phyloP scores from a whole-genome alignment of 1,140 invertebrate species.

The Hypothenemus hampei region DNA sequence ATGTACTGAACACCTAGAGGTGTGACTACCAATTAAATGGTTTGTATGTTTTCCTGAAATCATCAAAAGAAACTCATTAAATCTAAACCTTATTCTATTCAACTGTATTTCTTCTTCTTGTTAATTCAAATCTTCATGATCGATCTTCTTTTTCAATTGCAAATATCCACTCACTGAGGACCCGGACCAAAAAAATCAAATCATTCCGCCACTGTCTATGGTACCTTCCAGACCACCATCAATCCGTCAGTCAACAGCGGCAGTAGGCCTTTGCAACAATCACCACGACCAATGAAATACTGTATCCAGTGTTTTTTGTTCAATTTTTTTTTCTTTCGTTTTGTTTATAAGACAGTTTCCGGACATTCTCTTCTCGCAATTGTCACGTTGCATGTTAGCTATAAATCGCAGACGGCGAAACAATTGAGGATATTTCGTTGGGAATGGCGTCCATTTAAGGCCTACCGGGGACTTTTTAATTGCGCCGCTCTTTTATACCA shows the following conservation, averaged over 20 bases:
- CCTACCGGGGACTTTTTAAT: slow-evolving; percentile 32
- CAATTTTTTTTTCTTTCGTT: slow-evolving; percentile 34
- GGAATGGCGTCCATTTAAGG: slow-evolving; percentile 33
- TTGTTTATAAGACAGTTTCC: slow-evolving; percentile 35
- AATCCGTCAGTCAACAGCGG: slow-evolving; percentile 36
- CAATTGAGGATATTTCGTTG: slow-evolving; percentile 37
- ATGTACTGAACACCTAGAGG: too few relatives aligned
- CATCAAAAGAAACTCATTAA: too few relatives aligned
- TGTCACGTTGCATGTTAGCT: slow-evolving; percentile 36
- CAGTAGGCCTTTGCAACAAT: slow-evolving; percentile 19
- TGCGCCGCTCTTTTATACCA: slow-evolving; percentile 20
- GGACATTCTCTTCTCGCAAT: slow-evolving; percentile 37
- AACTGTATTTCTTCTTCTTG: too few relatives aligned
- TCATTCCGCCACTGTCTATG: slow-evolving; percentile 11
- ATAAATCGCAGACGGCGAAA: slow-evolving; percentile 35
- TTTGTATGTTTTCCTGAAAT: too few relatives aligned
- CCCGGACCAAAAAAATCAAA: neutral
- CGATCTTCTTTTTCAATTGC: too few relatives aligned
- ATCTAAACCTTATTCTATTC: too few relatives aligned
- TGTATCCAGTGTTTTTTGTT: slow-evolving; percentile 32
- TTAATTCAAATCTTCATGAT: too few relatives aligned
- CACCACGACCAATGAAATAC: slow-evolving; percentile 3
- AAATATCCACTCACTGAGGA: too few relatives aligned
- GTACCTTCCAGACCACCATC: slow-evolving; percentile 24
- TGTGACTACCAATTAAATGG: too few relatives aligned